These are phyloP conservation scores for Parnassius glacialis DNA, from an alignment of 2,888 invertebrate genomes.

Conservation along the genomic window DNA sequence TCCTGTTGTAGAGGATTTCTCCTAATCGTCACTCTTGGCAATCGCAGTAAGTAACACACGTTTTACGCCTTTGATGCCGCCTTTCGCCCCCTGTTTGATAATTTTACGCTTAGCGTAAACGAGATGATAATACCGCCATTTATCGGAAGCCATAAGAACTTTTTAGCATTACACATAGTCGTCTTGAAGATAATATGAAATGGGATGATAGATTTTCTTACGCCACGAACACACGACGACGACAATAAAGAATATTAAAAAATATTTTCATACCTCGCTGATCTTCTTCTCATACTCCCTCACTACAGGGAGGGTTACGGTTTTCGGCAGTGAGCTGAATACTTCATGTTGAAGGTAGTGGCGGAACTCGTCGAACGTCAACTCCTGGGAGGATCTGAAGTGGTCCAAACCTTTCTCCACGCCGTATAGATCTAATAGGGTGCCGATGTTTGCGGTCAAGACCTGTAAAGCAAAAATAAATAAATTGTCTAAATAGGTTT, in stretches of 20 bases:
- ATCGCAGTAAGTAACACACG: too few relatives aligned
- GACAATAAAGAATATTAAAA: neutral
- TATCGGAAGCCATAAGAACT: too few relatives aligned
- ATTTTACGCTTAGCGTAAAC: too few relatives aligned
- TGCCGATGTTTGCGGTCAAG: constrained; percentile 90
- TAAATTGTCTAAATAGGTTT: neutral
- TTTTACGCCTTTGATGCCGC: too few relatives aligned
- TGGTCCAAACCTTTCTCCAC: constrained; percentile 90
- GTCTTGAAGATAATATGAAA: too few relatives aligned
- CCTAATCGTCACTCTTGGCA: too few relatives aligned
- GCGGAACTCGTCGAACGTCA: constrained; percentile 88
- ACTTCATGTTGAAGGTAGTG: constrained; percentile 89
- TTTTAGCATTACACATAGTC: too few relatives aligned
- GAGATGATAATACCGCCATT: too few relatives aligned
- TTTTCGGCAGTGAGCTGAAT: constrained; percentile 83
- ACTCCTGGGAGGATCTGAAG: constrained; percentile 84
- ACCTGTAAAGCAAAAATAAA: constrained; percentile 75
- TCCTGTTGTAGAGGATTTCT: too few relatives aligned
- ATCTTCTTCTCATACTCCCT: constrained; percentile 84
- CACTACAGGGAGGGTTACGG: constrained; percentile 77
- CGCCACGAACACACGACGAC: neutral
- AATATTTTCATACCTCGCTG: constrained; percentile 79
- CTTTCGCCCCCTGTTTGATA: too few relatives aligned
- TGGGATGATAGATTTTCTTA: too few relatives aligned
- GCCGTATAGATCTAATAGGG: constrained; percentile 87